Base-by-base conservation (phyloP, 1,140 invertebrate species). In the Eupeodes corollae region DNA sequence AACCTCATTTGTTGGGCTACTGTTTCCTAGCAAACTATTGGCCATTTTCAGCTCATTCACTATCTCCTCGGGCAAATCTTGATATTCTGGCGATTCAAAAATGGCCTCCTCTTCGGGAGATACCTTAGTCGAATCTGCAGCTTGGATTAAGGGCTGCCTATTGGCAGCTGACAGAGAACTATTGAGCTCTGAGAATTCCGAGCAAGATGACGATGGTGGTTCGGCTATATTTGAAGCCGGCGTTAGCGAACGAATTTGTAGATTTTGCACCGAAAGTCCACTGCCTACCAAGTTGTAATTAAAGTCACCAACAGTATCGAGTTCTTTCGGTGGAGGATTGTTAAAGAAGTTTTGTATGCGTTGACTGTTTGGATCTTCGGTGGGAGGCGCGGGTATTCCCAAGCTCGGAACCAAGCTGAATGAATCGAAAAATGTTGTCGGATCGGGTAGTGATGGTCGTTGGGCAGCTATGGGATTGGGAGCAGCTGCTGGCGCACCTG, bases 281-380 rank as follows among this genome's bases (percentile, higher is more conserved):
- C 60, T 67, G 50, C 63, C 61, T 2, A 68, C 65, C 6, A 67
- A 44, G 39, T 67, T 65, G 58, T 67, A 67, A 38, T 67, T 67
- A 6, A 67, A 53, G 51, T 67, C 63, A 10, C 63, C 62, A 0
- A 57, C 59, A 5, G 46, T 53, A 5, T 54, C 53, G 2, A 53
- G 59, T 34, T 65, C 60, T 40, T 64, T 53, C 15, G 56, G 53
- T 26, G 65, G 65, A 18, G 65, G 65, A 57, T 68, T 67, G 42
- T 68, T 68, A 42, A 68, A 68, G 39, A 68, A 68, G 54, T 65
- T 65, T 42, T 67, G 62, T 26, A 67, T 65, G 8, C 54, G 61
- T 40, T 66, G 61, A 53, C 65, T 59, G 44, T 67, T 61, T 55
- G n/a, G 16, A 19, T 37, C 33, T 14, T 44, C 47, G 26, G 3